phyloP scores from a whole-genome alignment of 1,140 invertebrate species.

The Drosophila lacteicornis region DNA sequence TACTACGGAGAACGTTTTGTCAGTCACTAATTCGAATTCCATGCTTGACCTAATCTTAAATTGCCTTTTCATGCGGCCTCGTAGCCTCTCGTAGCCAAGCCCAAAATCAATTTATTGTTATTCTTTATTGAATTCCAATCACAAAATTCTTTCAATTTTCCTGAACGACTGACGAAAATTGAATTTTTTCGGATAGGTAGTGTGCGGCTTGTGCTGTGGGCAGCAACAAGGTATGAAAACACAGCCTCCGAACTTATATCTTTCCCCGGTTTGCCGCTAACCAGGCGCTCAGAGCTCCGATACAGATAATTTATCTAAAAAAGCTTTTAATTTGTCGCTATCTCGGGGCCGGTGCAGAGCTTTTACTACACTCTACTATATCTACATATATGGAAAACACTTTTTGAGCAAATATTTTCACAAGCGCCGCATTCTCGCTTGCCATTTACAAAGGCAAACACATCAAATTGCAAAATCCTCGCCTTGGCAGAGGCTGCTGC shows the following conservation, averaged over 20 bases:
- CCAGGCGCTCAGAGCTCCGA: slow-evolving; percentile 23
- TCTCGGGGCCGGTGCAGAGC: slow-evolving; percentile 13
- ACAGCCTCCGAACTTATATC: slow-evolving; percentile 15
- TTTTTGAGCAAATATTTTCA: slow-evolving; percentile 54
- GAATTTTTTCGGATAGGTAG: neutral
- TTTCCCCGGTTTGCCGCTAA: neutral
- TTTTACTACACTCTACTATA: slow-evolving; percentile 35
- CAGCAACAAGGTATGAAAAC: neutral
- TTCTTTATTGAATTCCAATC: slow-evolving; percentile 36
- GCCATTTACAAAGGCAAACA: slow-evolving; percentile 56
- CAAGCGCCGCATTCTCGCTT: slow-evolving; percentile 43
- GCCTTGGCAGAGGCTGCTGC: slow-evolving; percentile 31
- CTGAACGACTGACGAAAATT: slow-evolving; percentile 14
- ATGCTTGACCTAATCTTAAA: slow-evolving; percentile 40
- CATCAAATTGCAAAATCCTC: slow-evolving; percentile 54
- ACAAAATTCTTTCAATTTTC: slow-evolving; percentile 24
- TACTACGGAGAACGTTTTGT: slow-evolving; percentile 6
- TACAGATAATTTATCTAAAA: slow-evolving; percentile 25
- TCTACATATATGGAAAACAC: slow-evolving; percentile 24
- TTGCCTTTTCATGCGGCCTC: slow-evolving; percentile 40
- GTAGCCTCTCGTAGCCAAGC: slow-evolving; percentile 26
- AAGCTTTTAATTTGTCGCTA: slow-evolving; percentile 38
- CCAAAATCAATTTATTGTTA: slow-evolving; percentile 33
- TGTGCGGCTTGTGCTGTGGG: neutral
- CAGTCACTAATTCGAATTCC: slow-evolving; percentile 44